phyloP scores from a whole-genome alignment of 35 echinoderm and acorn worm genomes.

The Patiria miniata region DNA sequence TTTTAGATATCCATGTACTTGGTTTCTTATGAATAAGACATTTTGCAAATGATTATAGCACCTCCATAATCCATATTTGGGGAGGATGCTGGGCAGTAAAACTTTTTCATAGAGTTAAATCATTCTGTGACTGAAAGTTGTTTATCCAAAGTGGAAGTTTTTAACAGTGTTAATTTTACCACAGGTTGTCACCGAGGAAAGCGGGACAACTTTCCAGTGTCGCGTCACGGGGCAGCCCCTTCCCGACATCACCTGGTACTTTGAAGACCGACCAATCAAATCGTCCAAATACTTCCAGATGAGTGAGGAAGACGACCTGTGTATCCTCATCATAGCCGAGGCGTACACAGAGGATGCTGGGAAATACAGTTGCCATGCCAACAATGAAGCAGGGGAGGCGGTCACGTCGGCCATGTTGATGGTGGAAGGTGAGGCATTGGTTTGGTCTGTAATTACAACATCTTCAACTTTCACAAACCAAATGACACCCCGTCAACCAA shows the following conservation, averaged over 20 bases:
- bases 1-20: too few species aligned
- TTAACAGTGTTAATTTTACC: too few species aligned
- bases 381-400: constrained; percentile 61
- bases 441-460: background rate
- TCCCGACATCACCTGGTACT: constrained; percentile 75
- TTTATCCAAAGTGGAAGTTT: too few species aligned
- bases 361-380: constrained; percentile 68
- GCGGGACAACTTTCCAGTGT: constrained; percentile 64
- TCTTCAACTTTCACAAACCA: too few species aligned
- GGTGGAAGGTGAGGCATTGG: constrained; percentile 55
- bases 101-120: too few species aligned
- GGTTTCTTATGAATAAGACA: too few species aligned
- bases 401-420: constrained; percentile 48
- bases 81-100: too few species aligned
- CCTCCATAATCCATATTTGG: too few species aligned
- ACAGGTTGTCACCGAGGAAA: constrained; percentile 67
- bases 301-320: constrained; percentile 52
- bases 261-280: constrained; percentile 39
- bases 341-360: constrained; percentile 86
- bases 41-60: too few species aligned
- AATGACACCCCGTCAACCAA: too few species aligned
- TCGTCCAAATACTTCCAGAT: constrained; percentile 52
- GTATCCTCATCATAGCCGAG: constrained; percentile 69
- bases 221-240: constrained; percentile 63
- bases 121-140: too few species aligned